Base-by-base conservation (phyloP, 2,888 invertebrate species). In the Sacculina carcini region DNA sequence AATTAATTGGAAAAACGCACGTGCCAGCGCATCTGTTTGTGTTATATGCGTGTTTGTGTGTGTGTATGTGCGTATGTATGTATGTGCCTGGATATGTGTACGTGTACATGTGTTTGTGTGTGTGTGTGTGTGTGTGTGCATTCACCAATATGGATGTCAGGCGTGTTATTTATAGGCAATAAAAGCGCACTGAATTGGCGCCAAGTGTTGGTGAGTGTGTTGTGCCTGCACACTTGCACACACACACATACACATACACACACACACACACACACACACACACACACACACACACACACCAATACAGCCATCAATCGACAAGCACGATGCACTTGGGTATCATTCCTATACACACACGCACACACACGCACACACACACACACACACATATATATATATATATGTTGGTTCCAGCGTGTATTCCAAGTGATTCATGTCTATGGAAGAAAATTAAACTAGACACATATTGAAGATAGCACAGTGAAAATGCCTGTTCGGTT, bases 201-300 rank as follows among this genome's bases (percentile, higher is more conserved):
- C 34, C n/a, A 34, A 34, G 34, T 12, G 12, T 12, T 12, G n/a
- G 34, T 34, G n/a, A n/a, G 34, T 12, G 12, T n/a, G n/a, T n/a
- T n/a, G n/a, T n/a, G n/a, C 16, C 2, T 6, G 46, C 10, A 19
- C 16, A 46, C 9, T 9, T 14, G 26, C 28, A 48, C 48, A 48
- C 48, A 48, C 48, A 31, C 48, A 48, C 48, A 48, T 34, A 31
- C 48, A 48, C 48, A 31, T 34, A 31, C 48, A 48, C 48, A 48
- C 48, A 48, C 48, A 48, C 31, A 31, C 48, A 48, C 47, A 47
- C 29, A 26, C 24, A 24, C 28, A 16, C 4, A 48, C 5, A n/a
- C 48, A 48, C 16, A 28, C 16, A 29, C 29, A 19, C 29, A 19
- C 16, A 32, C 19, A 47, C n/a, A 28, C 26, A 3, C 12, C 32